Conservation (phyloP, 2,888 invertebrate genomes). For the Rotaria macrura region DNA sequence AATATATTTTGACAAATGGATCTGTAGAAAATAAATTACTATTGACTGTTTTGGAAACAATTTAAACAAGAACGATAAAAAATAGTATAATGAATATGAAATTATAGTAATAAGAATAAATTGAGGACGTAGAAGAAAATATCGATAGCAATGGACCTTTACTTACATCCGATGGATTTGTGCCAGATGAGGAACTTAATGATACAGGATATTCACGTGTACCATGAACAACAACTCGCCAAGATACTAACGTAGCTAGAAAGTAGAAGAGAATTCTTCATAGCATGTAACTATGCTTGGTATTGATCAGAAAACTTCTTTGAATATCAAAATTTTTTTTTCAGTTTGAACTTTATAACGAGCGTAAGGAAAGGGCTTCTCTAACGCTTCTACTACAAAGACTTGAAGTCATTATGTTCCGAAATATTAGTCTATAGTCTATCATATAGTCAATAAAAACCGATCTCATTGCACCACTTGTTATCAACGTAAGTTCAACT, state of each 20-base stretch:
- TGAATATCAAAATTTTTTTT: no score
- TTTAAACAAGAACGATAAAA: neutral
- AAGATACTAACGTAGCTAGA: neutral
- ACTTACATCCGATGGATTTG: neutral
- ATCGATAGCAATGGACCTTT: neutral
- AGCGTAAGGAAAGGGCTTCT: no score
- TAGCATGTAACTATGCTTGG: no score
- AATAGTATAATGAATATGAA: neutral
- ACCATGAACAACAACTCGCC: neutral
- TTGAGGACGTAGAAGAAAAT: neutral
- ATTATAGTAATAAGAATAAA: neutral
- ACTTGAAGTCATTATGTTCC: no score
- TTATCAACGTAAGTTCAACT: no score
- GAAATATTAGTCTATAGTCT: no score
- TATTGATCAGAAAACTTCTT: no score
- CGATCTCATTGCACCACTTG: no score
- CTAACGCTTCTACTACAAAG: no score
- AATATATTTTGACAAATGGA: neutral
- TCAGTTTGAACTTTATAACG: no score
- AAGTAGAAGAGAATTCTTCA: neutral
- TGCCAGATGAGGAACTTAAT: neutral
- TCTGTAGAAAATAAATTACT: neutral
- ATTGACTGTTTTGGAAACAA: neutral
- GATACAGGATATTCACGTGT: neutral
- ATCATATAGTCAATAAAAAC: no score